phyloP scores from a whole-genome alignment of 2,113 vertebrate species.

The Illadopsis cleaveri region DNA sequence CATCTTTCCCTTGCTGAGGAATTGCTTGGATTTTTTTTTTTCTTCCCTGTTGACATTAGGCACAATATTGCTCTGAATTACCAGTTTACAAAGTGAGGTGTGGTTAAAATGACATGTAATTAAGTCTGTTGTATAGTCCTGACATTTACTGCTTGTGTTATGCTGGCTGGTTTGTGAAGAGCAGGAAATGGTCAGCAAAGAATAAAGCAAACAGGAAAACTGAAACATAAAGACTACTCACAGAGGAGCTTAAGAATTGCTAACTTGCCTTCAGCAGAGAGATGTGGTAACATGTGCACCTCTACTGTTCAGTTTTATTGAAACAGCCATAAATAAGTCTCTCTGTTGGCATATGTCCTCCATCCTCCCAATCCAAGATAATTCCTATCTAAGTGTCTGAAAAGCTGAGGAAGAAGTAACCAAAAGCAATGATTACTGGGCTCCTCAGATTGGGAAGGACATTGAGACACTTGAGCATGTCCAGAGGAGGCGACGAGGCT shows the following conservation, averaged over 20 bases:
- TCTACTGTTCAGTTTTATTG: background rate
- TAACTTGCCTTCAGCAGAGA: background rate
- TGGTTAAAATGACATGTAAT: background rate
- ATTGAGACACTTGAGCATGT: too few species aligned
- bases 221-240: background rate
- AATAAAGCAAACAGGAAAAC: background rate
- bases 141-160: background rate
- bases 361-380: background rate
- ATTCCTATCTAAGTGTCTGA: background rate
- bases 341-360: background rate
- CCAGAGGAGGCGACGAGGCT: too few species aligned
- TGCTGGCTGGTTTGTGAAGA: background rate
- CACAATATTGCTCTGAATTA: background rate
- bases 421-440: background rate
- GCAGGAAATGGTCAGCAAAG: slow-evolving; percentile 1
- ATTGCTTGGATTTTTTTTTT: background rate
- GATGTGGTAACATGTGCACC: background rate
- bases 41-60: background rate
- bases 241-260: background rate
- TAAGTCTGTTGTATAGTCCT: background rate
- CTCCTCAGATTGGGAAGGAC: too few species aligned
- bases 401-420: background rate
- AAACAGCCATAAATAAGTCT: background rate
- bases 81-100: background rate
- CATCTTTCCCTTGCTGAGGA: background rate